A percentile compares a stretch with the other conserved stretches of the same genome.
Conservation (phyloP, 2,113 vertebrate genomes). For the Pelecanus crispus region DNA sequence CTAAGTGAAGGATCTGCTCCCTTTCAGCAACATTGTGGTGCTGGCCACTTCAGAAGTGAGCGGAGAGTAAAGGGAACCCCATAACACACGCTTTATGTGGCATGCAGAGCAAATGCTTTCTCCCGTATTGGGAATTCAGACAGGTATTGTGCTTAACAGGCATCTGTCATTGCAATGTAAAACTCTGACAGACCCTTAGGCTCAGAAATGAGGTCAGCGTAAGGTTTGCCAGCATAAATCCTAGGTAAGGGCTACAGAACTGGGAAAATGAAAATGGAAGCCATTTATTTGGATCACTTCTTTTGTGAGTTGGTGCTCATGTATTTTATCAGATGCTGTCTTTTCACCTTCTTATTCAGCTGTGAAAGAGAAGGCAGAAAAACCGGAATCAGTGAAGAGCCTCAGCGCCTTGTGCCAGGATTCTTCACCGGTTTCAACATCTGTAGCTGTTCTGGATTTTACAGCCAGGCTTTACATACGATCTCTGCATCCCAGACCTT, state of each 20-base stretch:
- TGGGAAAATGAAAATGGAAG: neutral
- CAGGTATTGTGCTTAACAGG: neutral
- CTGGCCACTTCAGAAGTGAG: neutral
- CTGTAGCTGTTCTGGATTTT: conserved; percentile 7
- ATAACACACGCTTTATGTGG: neutral
- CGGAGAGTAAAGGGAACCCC: neutral
- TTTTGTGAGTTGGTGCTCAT: neutral
- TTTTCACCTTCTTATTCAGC: neutral
- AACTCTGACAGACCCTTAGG: neutral
- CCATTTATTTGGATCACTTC: neutral
- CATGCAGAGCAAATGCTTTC: neutral
- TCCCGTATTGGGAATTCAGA: neutral
- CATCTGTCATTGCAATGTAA: neutral
- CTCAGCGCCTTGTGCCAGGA: neutral
- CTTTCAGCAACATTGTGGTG: neutral
- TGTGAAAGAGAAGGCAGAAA: neutral
- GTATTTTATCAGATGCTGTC: neutral
- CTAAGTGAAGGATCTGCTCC: neutral
- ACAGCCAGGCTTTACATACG: neutral
- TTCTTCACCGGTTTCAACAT: neutral
- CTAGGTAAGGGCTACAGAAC: neutral
- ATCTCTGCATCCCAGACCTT: conserved; percentile 9
- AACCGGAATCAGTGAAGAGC: neutral
- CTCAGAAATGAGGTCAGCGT: neutral
- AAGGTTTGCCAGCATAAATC: neutral